Conservation (phyloP, 1,140 invertebrate species). For the Theocolax elegans region DNA sequence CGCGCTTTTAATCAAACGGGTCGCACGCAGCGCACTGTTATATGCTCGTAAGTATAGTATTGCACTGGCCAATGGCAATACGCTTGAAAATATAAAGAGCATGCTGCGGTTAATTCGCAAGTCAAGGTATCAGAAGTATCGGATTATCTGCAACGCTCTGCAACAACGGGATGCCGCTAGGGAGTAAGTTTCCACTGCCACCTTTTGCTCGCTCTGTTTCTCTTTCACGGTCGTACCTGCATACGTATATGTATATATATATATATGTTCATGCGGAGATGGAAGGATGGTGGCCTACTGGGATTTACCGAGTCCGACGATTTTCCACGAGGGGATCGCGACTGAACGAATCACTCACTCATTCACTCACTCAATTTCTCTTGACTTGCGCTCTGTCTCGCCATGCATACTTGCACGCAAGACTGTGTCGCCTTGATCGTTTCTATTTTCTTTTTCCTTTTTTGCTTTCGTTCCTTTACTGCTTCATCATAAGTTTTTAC, state of each 20-base stretch:
- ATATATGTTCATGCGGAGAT: no score
- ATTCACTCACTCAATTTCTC: slow-evolving; percentile 3
- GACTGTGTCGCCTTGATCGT: no score
- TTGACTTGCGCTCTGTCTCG: background rate
- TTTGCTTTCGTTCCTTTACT: no score
- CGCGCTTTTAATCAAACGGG: no score
- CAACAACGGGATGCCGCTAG: slow-evolving; percentile 46
- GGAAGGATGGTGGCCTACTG: background rate
- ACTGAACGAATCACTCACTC: background rate
- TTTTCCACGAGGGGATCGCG: background rate
- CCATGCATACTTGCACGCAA: no score
- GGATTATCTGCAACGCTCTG: slow-evolving; percentile 55
- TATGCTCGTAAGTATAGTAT: background rate
- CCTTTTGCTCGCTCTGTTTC: slow-evolving; percentile 31
- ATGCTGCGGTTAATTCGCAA: slow-evolving; percentile 48
- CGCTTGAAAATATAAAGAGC: slow-evolving; percentile 40
- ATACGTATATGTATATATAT: no score
- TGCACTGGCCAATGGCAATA: slow-evolving; percentile 8
- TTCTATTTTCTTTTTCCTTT: background rate
- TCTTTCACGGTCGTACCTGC: background rate
- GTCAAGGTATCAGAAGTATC: slow-evolving; percentile 57
- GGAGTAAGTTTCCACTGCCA: slow-evolving; percentile 44
- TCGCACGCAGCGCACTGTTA: background rate
- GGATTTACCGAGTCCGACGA: background rate
- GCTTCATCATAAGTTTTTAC: no score